Evolutionary conservation across 2,113 vertebrate species (phyloP).

Genomic region (Lagopus muta): DNA sequence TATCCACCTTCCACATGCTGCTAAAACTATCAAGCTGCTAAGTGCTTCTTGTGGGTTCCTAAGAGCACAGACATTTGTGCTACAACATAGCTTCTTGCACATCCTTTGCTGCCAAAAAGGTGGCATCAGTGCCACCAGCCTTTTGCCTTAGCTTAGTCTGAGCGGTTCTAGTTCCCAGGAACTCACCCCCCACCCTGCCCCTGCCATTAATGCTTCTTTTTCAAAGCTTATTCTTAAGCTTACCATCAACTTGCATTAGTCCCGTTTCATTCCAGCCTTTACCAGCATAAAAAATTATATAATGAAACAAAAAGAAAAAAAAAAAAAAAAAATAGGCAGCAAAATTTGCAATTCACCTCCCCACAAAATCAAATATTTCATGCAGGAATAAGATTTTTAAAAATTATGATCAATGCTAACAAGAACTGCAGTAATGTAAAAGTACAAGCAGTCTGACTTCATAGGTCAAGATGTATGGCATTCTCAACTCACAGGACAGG

Average conservation of each 20-base stretch:
- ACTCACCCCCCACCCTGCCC: background rate
- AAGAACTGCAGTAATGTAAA: background rate
- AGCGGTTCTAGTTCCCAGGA: rapidly evolving
- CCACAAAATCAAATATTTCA: background rate
- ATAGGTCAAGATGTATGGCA: background rate
- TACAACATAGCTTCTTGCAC: background rate
- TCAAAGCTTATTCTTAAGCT: background rate
- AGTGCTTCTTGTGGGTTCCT: background rate
- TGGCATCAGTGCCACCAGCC: background rate
- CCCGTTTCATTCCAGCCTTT: background rate
- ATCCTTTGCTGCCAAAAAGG: background rate
- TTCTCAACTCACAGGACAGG: background rate
- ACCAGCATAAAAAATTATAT: background rate
- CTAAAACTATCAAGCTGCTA: background rate
- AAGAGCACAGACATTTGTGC: background rate
- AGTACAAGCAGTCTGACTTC: background rate
- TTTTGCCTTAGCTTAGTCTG: background rate
- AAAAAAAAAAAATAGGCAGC: background rate
- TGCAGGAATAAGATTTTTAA: background rate
- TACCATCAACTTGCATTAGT: background rate
- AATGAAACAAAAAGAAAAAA: background rate
- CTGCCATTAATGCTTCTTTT: background rate
- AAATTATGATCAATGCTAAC: background rate
- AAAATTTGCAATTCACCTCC: background rate
- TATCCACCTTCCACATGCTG: slow-evolving; percentile 4